Evolutionary conservation across 1,140 invertebrate genomes (phyloP), one percentile per base, ranked within the genome.

Genomic region (Contarinia nasturtii): DNA sequence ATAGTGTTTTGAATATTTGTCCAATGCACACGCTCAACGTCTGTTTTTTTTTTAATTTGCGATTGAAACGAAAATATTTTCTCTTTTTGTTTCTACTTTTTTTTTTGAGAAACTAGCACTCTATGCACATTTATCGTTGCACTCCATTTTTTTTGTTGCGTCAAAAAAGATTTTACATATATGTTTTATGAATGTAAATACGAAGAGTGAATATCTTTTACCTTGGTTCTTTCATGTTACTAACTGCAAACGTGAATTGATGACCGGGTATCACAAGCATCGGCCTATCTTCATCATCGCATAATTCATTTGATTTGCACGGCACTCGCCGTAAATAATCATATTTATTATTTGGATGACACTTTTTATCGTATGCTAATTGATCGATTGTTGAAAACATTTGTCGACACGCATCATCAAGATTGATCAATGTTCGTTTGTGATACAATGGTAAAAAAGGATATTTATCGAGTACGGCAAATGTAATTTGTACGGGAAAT

Each of bases 221-320:
- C 83, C 87, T 83, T 47, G 92, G 88, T 57, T 92, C 82, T 53
- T 78, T 78, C 46, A 80, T 74, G 64, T 96, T 82, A 57, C 86
- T 77, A 50, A 97, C 84, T 45, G 83, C 80, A 67, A 89, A 95
- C 2, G 93, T 96, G 60, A 98, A 93, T 65, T 97, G 92, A 64
- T 84, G 77, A 45, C 76, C 78, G 54, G 79, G 76, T 1, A 97
- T 71, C 1, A 97, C 86, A 74, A 86, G 86, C 59, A 71, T 73
- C 12, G 83, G 74, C 46, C 76, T 72, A 61, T 87, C 87, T 67
- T 96, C 91, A 67, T 95, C 90, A 19, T 72, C 58, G 65, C 93
- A 97, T 2, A 95, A 55, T 54, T 77, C 61, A 43, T 73, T 76
- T 53, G 70, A 69, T 1, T 76, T 72, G 65, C 93, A 97, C 14